phyloP scores from a whole-genome alignment of 2,113 vertebrate genomes.

The Brachirus orientalis region DNA sequence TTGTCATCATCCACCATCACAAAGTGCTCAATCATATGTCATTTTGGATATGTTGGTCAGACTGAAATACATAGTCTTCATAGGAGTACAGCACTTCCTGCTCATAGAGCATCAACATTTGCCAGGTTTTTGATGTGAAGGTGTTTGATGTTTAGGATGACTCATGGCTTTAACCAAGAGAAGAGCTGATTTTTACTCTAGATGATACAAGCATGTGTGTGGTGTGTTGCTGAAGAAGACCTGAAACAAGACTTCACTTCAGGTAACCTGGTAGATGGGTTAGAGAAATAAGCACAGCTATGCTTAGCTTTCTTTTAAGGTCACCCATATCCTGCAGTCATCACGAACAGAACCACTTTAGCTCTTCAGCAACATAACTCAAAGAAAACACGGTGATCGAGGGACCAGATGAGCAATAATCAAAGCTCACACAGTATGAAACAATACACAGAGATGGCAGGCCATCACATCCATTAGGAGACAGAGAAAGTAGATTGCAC shows the following conservation, averaged over 20 bases:
- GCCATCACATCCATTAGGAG: neutral
- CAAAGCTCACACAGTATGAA: neutral
- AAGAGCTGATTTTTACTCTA: too few species aligned
- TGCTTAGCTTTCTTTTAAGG: slow-evolving; percentile 26
- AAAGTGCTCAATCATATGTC: slow-evolving; percentile 30
- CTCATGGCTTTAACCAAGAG: too few species aligned
- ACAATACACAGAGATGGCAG: neutral
- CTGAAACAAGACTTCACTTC: slow-evolving; percentile 2
- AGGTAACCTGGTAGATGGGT: slow-evolving; percentile 31
- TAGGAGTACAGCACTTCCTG: neutral
- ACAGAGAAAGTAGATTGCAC: neutral
- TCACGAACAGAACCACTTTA: slow-evolving; percentile 8
- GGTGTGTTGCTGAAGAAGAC: too few species aligned
- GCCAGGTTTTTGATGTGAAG: too few species aligned
- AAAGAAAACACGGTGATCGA: neutral
- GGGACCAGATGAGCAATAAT: neutral
- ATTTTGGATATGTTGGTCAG: slow-evolving; percentile 1
- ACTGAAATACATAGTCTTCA: slow-evolving; percentile 13
- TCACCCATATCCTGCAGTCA: neutral
- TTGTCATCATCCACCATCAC: slow-evolving; percentile 13
- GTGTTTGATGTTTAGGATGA: too few species aligned
- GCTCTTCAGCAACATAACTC: neutral
- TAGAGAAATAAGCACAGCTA: neutral
- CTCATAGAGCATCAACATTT: too few species aligned
- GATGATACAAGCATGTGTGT: too few species aligned